Evolutionary conservation across 2,113 vertebrate species (phyloP).

Genomic region (Pseudorasbora parva): DNA sequence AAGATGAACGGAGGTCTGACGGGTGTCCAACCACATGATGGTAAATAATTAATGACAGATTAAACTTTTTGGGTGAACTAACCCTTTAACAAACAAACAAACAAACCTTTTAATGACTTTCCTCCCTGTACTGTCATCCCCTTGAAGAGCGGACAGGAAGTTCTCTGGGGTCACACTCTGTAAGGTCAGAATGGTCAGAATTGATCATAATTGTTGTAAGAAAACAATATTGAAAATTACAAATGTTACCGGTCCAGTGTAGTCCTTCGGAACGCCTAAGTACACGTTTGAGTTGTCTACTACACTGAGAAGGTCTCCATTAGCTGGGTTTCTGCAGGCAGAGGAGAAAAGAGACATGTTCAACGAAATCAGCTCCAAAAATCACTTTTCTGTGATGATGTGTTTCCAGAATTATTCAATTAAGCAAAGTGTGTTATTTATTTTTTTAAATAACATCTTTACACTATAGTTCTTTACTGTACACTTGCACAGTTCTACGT

Average conservation of each 20-base stretch:
- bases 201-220: neutral
- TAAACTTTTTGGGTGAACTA: too few relatives aligned
- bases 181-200: neutral
- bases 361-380: neutral
- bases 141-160: neutral
- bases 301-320: accelerated
- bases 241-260: neutral
- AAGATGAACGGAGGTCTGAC: too few relatives aligned
- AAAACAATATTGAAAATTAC: too few relatives aligned
- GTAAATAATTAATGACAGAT: too few relatives aligned
- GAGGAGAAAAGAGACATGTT: neutral
- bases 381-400: neutral
- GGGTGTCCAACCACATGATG: too few relatives aligned
- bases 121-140: accelerated
- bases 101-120: neutral
- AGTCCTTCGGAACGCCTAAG: accelerated
- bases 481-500: too few relatives aligned
- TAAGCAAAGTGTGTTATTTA: too few relatives aligned
- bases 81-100: neutral
- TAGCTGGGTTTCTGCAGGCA: neutral
- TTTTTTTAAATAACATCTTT: neutral
- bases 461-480: too few relatives aligned
- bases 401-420: too few relatives aligned
- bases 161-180: neutral
- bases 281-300: neutral